Base-by-base conservation (phyloP, 2,113 vertebrate species). In the Sebastes schlegelii region DNA sequence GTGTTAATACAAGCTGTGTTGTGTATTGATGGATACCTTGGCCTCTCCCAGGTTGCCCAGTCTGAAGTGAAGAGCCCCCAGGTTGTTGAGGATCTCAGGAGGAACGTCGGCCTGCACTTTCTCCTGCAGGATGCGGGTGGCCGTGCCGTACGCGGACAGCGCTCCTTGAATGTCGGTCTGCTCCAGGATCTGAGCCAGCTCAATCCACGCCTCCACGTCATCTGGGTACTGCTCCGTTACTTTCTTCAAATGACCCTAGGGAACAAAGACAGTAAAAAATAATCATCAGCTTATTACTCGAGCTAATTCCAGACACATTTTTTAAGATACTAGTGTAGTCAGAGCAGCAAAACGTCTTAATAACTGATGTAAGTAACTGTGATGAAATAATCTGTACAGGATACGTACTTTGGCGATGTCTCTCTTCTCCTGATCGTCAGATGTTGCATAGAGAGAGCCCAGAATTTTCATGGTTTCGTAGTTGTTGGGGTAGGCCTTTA, bases 381-480 rank as follows among this genome's bases (percentile, higher is more conserved):
- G 26, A 42, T 5, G n/a, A 65, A 34, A 57, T 64, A 0, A 58
- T 58, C 65, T 49, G 16, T 5, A 26, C 3, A 63, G 5, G 8
- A 52, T 40, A 68, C 92, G 19, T 91, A 99, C 98, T 95, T 99
- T 99, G 0, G 98, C 98, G 74, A 98, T 97, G 86, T 99, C 98
- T 91, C 98, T 93, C 92, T 99, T 99, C 86, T 99, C 98, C 91
- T 99, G 98, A 91, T 99, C 98, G 76, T 99, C 98, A 45, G 97
- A 99, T 17, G 98, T 97, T 7, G 98, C 98, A 72, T 99, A 99
- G 14, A 99, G 97, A 13, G 98, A 99, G 5, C 98, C 98, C 72
- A 99, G 96, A 90, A 99, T 99, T 91, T 99, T 99, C 98, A 99
- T 99, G 4, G 98, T 99, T 90, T 99, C 98, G 0, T 99, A 99